Evolutionary conservation across 2,888 invertebrate genomes (phyloP).

Genomic region (Argyresthia albistria): DNA sequence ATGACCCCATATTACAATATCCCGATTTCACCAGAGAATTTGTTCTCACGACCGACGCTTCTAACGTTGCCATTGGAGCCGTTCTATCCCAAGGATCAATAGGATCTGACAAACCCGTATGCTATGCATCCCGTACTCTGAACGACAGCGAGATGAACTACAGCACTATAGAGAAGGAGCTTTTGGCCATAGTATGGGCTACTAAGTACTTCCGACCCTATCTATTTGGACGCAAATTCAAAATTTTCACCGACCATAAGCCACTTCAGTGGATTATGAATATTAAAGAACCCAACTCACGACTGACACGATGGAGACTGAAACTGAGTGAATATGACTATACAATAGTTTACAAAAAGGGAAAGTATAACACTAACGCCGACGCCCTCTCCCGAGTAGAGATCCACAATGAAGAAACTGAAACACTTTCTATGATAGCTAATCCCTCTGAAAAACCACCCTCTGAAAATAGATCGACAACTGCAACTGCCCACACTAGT

Average conservation of each 20-base stretch:
- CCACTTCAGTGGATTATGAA: conserved; percentile 6
- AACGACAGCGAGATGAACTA: conserved; percentile 19
- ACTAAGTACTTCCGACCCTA: conserved; percentile 12
- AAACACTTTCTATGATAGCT: too few species aligned
- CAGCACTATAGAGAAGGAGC: conserved; percentile 2
- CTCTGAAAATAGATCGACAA: too few species aligned
- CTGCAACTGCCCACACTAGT: conserved; percentile 6
- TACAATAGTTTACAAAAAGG: conserved; percentile 12
- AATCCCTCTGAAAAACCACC: too few species aligned
- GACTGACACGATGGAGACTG: conserved; percentile 10
- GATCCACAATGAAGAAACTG: too few species aligned
- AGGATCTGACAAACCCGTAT: conserved; percentile 12
- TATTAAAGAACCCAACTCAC: conserved; percentile 6
- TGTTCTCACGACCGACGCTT: conserved; percentile 21
- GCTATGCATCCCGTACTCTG: conserved; percentile 18
- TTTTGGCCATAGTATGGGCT: conserved; percentile 7
- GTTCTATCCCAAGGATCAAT: conserved; percentile 8
- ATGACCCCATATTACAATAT: conserved; percentile 6
- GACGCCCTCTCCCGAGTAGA: background rate
- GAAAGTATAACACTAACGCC: background rate
- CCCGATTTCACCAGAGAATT: conserved; percentile 17
- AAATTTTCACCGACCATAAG: conserved; percentile 9
- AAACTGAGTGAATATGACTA: conserved; percentile 1
- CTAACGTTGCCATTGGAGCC: conserved; percentile 7
- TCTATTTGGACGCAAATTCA: conserved; percentile 9